phyloP scores from a whole-genome alignment of 2,888 invertebrate species.

The Tolmerus cingulatus region DNA sequence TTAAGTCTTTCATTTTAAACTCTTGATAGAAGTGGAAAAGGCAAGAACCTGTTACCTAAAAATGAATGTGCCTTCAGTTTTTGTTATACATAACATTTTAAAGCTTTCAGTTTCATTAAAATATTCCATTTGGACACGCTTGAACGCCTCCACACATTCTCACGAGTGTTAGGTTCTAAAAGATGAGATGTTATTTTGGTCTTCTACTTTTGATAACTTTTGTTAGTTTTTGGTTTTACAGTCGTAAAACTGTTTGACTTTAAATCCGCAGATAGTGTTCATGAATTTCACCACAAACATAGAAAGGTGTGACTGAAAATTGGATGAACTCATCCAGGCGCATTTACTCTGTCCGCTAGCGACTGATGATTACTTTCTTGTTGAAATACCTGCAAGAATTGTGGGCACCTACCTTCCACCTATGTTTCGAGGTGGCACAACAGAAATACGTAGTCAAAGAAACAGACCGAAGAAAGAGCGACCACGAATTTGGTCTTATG shows the following conservation, averaged over 20 bases:
- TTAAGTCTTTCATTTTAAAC: slow-evolving; percentile 11
- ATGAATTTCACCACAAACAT: not conserved
- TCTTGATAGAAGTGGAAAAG: not conserved
- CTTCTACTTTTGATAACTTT: not conserved
- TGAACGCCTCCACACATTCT: not conserved
- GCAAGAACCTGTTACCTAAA: not conserved
- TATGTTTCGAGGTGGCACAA: not conserved
- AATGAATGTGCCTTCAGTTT: not conserved
- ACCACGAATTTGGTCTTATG: not conserved
- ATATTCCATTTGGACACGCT: not conserved
- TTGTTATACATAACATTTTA: not conserved
- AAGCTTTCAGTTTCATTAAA: not conserved
- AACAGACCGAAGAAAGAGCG: slow-evolving; percentile 2
- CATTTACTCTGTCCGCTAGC: not conserved
- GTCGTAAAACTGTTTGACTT: not conserved
- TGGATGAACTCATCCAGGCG: not conserved
- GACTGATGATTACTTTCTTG: not conserved
- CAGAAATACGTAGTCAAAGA: not conserved
- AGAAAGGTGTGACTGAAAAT: not conserved
- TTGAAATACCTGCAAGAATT: not conserved
- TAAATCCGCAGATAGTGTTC: not conserved
- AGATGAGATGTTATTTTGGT: not conserved
- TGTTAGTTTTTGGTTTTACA: not conserved
- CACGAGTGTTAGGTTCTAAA: not conserved
- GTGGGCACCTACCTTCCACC: not conserved